Conservation (phyloP, 2,888 invertebrate species). For the Candidula unifasciata region DNA sequence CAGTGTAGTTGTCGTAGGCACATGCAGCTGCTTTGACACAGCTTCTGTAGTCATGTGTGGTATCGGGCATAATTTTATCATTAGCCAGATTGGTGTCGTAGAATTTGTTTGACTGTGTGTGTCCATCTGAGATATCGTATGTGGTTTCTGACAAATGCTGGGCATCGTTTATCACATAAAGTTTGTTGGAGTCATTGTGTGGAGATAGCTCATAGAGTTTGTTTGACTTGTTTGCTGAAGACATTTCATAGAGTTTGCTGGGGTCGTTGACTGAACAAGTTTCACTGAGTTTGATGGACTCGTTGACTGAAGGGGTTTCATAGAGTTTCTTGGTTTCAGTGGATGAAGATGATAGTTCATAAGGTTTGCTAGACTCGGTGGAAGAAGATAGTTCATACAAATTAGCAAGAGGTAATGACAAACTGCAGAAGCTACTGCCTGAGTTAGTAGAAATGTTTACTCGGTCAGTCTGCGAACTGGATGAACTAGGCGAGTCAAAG, state of each 20-base stretch:
- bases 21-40: conserved; percentile 70
- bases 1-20: conserved; percentile 66
- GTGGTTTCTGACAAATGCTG: conserved; percentile 53
- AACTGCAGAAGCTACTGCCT: background rate
- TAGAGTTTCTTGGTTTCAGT: conserved; percentile 55
- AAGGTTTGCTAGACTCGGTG: too few relatives aligned
- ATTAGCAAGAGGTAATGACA: background rate
- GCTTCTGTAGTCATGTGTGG: conserved; percentile 59
- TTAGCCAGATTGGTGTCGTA: conserved; percentile 59
- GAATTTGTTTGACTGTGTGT: conserved; percentile 3
- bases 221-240: conserved; percentile 43
- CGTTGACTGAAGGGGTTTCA: conserved; percentile 33
- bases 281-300: conserved; percentile 33
- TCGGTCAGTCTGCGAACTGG: background rate
- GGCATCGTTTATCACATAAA: conserved; percentile 16
- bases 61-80: conserved; percentile 49
- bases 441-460: background rate
- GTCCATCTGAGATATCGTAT: conserved; percentile 31
- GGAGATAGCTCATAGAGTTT: conserved; percentile 55
- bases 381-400: too few relatives aligned
- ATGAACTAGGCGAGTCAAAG: background rate
- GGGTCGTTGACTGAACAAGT: too few relatives aligned
- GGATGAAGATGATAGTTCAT: too few relatives aligned
- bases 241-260: conserved; percentile 57
- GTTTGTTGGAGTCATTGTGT: conserved; percentile 18